Evolutionary conservation across 2,797 vertebrate species (phyloP), one percentile per base, ranked within the genome.

Genomic region (Acipenser ruthenus): DNA sequence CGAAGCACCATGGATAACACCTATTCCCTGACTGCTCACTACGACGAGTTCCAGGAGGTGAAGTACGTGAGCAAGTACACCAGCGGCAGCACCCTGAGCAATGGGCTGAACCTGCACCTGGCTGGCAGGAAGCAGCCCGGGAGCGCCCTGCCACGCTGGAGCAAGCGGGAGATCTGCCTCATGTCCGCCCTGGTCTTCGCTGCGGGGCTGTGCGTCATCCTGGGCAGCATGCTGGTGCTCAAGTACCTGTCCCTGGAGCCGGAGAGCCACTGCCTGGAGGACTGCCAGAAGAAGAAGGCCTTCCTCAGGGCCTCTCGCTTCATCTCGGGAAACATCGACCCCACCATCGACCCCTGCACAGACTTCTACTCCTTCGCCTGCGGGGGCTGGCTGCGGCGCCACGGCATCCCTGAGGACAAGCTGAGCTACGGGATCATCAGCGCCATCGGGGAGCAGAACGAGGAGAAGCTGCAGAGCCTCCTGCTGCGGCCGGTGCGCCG

Each of bases 291-390:
- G 65, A 90, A 90, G 65, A 94, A 94, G 72, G 87, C 90, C 65
- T 92, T 96, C 61, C 78, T 91, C 70, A 83, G 93, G 60, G 95
- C 96, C 0, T 93, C 96, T 0, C 93, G 93, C 52, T 94, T 98
- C 64, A 84, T 98, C 7, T 92, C 94, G 50, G 83, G 88, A 74
- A 99, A 96, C 74, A 91, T 97, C 67, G 96, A 99, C 76, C 84
- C 93, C 52, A 95, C 94, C 77, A 94, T 96, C 6, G 92, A 95
- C 77, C 96, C 96, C 50, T 99, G 96, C 79, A 88, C 92, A 72
- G 96, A 99, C 83, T 99, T 99, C 82, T 98, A 99, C 76, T 94
- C 94, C 53, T 98, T 98, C 0, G 95, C 96, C 6, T 99, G 96
- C 0, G 96, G 96, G 0, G 94, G 96, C 56, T 99, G 96, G 96